Conservation (phyloP, 2,797 vertebrate genomes). For the Catamblyrhynchus diadema region DNA sequence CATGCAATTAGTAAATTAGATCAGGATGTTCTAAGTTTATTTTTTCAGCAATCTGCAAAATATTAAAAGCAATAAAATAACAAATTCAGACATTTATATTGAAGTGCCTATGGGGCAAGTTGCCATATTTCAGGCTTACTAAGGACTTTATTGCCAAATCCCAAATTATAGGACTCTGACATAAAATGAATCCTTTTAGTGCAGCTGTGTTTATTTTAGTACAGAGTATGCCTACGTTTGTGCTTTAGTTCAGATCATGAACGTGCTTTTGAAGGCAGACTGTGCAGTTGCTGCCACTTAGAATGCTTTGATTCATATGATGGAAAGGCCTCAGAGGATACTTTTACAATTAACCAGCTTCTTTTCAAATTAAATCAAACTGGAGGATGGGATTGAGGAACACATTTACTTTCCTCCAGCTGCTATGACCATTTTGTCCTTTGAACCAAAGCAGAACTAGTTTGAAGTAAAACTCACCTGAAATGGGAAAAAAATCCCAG, state of each 20-base stretch:
- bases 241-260: neutral
- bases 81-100: neutral
- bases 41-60: neutral
- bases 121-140: neutral
- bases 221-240: neutral
- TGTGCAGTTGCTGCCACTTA: neutral
- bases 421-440: neutral
- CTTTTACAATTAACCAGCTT: neutral
- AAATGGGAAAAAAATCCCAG: neutral
- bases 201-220: conserved; percentile 31
- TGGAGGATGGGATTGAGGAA: neutral
- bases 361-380: neutral
- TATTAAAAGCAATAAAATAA: neutral
- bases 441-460: neutral
- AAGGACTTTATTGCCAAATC: neutral
- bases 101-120: neutral
- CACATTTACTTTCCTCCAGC: neutral
- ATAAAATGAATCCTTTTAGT: neutral
- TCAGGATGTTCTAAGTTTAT: neutral
- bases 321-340: neutral
- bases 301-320: neutral
- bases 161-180: neutral
- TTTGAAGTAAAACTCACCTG: neutral
- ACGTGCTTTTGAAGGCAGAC: neutral
- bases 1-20: conserved; percentile 21